These are phyloP conservation scores for Copidosoma aretas DNA, from an alignment of 2,888 invertebrate species.

Conservation along the genomic window DNA sequence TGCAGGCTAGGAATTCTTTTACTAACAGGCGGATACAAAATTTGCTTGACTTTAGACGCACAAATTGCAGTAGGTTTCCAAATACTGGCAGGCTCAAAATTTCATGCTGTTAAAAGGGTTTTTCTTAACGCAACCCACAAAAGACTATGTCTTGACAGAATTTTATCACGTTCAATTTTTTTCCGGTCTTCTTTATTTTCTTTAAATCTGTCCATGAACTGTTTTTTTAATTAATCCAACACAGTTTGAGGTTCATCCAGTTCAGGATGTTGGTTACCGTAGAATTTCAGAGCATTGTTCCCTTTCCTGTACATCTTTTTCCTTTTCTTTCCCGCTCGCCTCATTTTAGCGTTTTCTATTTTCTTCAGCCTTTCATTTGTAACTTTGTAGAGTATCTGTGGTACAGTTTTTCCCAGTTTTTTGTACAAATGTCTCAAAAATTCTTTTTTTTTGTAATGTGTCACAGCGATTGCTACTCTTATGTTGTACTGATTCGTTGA, in stretches of 20 bases:
- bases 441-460: slow-evolving; percentile 29
- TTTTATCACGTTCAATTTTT: slow-evolving; percentile 34
- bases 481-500: slow-evolving; percentile 10
- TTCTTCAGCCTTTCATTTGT: slow-evolving; percentile 4
- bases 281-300: not conserved
- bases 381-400: not conserved
- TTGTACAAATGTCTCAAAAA: slow-evolving; percentile 18
- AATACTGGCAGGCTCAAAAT: slow-evolving; percentile 38
- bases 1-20: slow-evolving; percentile 7
- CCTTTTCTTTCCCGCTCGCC: not conserved
- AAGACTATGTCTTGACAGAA: slow-evolving; percentile 22
- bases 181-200: slow-evolving; percentile 11
- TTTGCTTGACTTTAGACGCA: slow-evolving; percentile 36
- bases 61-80: slow-evolving; percentile 30
- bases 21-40: slow-evolving; percentile 26
- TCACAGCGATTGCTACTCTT: not conserved
- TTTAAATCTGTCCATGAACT: not conserved
- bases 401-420: slow-evolving; percentile 1
- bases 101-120: slow-evolving; percentile 39
- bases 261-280: not conserved
- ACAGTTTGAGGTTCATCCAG: slow-evolving; percentile 31
- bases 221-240: not conserved
- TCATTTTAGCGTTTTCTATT: not conserved
- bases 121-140: slow-evolving; percentile 37
- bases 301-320: not conserved